Evolutionary conservation across 2,888 invertebrate species (phyloP), one percentile per base, ranked within the genome.

Genomic region (Tipula confusa): DNA sequence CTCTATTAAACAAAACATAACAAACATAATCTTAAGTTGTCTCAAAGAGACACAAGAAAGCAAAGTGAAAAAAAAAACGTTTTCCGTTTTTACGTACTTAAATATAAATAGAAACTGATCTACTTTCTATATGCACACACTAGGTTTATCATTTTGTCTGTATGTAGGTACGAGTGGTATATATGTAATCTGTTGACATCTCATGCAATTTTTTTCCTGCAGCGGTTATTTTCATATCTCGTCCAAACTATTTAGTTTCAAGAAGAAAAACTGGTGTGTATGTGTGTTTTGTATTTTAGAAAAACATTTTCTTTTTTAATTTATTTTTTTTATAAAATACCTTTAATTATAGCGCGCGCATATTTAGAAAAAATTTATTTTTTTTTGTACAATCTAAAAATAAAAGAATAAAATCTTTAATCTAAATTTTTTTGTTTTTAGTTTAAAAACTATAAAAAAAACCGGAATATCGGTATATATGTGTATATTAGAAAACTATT

Each of bases 111-210:
- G 64, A 64, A 64, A 64, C 18, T 64, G 64, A 64, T 64, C 64
- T 64, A 64, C 64, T 64, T 64, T 64, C 64, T 64, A 43, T 24
- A 64, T 24, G 13, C 48, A 18, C 18, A 7, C 48, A 18, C 48
- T 64, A 18, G 64, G 24, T 38, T 13, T 64, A 24, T n/a, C n/a
- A n/a, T n/a, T n/a, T n/a, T 64, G 64, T 48, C 18, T 18, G 64
- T 64, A 64, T 24, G 64, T 38, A 38, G 13, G 33, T 33, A 33
- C 38, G 64, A 64, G 7, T 64, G 64, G 64, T 64, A 64, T 24
- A 64, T 64, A 64, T 64, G 64, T 64, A 64, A 64, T 64, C 64
- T 64, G 64, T 64, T 64, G 64, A 64, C 64, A 64, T 64, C 64
- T 64, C 64, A 64, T 64, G 64, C 64, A 64, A 64, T 64, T 64